Evolutionary conservation across 2,797 vertebrate species (phyloP), one percentile per base, ranked within the genome.

Genomic region (Xyrichtys novacula): DNA sequence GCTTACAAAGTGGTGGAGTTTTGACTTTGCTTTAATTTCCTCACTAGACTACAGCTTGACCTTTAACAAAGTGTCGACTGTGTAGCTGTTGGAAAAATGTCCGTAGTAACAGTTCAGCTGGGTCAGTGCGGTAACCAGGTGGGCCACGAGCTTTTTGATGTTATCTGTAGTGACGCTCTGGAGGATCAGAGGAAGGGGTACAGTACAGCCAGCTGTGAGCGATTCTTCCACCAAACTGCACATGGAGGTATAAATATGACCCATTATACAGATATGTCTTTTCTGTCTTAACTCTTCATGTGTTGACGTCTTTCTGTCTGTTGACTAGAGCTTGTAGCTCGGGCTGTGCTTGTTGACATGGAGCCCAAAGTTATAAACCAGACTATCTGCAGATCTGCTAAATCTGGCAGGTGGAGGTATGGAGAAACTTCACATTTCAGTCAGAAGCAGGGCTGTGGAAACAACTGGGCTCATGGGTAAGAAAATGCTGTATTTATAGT

Each of bases 381-480:
- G 65, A 95, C 95, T 6, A 78, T 97, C 29, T 84, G 86, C 61
- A 90, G 68, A 63, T 95, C 97, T 44, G 89, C 92, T 15, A 92
- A 74, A 17, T 95, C 94, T 58, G 95, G 95, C 64, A 88, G 19
- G 78, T 99, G 98, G 98, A 94, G 83, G 54, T 99, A 98, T 5
- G 85, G 76, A 57, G 91, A 92, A 1, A 70, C 48, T 1, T 93
- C 96, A 0, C 88, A 93, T 87, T 98, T 99, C 91, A 96, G 96
- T 76, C 97, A 99, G 88, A 98, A 96, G 76, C 96, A 98, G 85
- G 98, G 98, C 20, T 98, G 95, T 32, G 98, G 98, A 80, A 99
- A 99, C 92, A 99, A 99, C 93, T 99, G 98, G 98, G 97, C 98
- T 2, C 97, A 96, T 17, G 98, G 98, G 98, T 99, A 91, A 85